These are phyloP conservation scores for Dromococcyx pavoninus DNA, from an alignment of 2,797 vertebrate species.

Conservation along the genomic window DNA sequence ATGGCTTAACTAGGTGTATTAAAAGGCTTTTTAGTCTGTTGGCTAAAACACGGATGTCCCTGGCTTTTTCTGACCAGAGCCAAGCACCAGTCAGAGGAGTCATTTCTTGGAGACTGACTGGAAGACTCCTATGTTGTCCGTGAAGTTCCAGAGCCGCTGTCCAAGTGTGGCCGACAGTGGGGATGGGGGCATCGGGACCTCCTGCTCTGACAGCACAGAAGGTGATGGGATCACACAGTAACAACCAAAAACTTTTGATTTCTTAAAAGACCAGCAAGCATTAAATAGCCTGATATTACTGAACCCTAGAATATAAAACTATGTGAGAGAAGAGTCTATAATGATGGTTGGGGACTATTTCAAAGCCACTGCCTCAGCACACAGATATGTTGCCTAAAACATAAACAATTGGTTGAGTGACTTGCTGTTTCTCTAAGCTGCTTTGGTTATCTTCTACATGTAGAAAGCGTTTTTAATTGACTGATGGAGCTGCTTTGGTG, in stretches of 20 bases:
- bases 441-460: neutral
- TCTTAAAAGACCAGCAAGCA: neutral
- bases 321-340: neutral
- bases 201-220: slow-evolving; percentile 86
- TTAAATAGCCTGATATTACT: neutral
- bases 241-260: neutral
- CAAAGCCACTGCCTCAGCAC: neutral
- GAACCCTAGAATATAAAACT: neutral
- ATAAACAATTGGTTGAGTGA: neutral
- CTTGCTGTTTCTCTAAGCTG: neutral
- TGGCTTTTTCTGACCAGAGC: slow-evolving; percentile 29
- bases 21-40: neutral
- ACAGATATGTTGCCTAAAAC: neutral
- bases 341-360: fast-evolving
- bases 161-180: slow-evolving; percentile 80
- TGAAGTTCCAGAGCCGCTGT: slow-evolving; percentile 84
- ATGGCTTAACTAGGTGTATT: neutral
- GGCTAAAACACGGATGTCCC: neutral
- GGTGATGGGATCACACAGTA: slow-evolving; percentile 74
- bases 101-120: slow-evolving; percentile 83
- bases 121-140: slow-evolving; percentile 86
- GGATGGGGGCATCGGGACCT: slow-evolving; percentile 83
- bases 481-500: neutral
- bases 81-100: slow-evolving; percentile 37
- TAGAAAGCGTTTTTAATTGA: neutral